Base-by-base conservation (phyloP, 2,797 vertebrate species). In the Gambelia wislizenii region DNA sequence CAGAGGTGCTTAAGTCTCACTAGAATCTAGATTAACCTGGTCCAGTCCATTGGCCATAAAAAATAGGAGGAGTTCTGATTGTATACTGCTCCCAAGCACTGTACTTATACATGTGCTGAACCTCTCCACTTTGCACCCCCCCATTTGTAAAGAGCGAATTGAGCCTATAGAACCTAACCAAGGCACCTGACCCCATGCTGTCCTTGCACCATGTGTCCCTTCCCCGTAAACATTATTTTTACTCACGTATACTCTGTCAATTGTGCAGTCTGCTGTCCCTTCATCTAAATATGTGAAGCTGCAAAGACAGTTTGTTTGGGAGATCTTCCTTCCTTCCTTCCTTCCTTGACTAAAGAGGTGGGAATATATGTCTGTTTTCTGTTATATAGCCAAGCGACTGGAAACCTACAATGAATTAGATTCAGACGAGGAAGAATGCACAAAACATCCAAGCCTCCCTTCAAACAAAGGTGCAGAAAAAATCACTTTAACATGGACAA, bases 301-400 rank as follows among this genome's bases (percentile, higher is more conserved):
- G 42, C n/a, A 52, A 9, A 42, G n/a, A 59, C 39, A 59, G 20
- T 27, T 36, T 47, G 39, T n/a, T 30, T 54, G 33, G 4, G 14
- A 72, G 14, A 33, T 16, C 20, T 36, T 12, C 54, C 30, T 78
- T 52, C 47, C 75, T 78, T 78, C 30, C 30, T 52, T 52, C 25
- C 18, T 20, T 47, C 20, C 39, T 52, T 39, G 10, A 39, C 69
- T 36, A 14, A 69, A 54, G 27, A n/a, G 4, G 4, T 1, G 18
- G 7, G 20, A 7, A 61, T 33, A 47, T 13, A 20, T 85, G n/a
- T 61, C 83, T 1, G 0, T 39, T 90, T 87, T 83, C 42, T 94
- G 83, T 92, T 85, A 95, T 78, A 9, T 95, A 99, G 98, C 98
- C 88, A 96, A 97, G 36, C 97, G 98, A 44, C 96, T 99, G 44